phyloP scores from a whole-genome alignment of 2,113 vertebrate species.

The Platysteira castanea region DNA sequence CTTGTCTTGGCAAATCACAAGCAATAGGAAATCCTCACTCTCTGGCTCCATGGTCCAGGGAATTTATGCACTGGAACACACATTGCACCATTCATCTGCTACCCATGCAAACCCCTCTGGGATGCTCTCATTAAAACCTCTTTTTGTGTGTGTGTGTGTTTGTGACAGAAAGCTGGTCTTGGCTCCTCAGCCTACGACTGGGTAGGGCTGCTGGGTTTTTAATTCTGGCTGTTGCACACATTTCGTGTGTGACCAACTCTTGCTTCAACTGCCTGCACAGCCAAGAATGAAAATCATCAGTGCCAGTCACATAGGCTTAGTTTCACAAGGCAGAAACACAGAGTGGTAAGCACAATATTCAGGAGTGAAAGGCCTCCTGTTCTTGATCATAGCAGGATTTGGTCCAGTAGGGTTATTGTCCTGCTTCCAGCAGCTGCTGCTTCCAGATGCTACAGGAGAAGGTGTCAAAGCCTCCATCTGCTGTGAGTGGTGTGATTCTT shows the following conservation, averaged over 20 bases:
- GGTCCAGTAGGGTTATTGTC: neutral
- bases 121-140: neutral
- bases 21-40: neutral
- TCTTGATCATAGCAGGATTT: neutral
- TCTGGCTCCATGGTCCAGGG: neutral
- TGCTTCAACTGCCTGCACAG: neutral
- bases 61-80: neutral
- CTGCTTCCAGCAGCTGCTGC: neutral
- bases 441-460: constrained; percentile 25
- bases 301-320: neutral
- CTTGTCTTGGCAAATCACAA: neutral
- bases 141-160: neutral
- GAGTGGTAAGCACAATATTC: neutral
- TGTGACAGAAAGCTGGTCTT: neutral
- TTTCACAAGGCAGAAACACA: neutral
- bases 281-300: neutral
- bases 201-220: neutral
- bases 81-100: neutral
- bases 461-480: neutral
- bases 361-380: neutral
- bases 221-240: neutral
- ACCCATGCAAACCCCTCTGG: neutral
- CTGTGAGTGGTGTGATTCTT: neutral
- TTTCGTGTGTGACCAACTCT: neutral
- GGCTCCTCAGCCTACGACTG: neutral